A percentile compares a stretch with the other conserved stretches of the same genome.
Evolutionary conservation across 2,113 vertebrate genomes (phyloP).

Genomic region (Nothoprocta perdicaria): DNA sequence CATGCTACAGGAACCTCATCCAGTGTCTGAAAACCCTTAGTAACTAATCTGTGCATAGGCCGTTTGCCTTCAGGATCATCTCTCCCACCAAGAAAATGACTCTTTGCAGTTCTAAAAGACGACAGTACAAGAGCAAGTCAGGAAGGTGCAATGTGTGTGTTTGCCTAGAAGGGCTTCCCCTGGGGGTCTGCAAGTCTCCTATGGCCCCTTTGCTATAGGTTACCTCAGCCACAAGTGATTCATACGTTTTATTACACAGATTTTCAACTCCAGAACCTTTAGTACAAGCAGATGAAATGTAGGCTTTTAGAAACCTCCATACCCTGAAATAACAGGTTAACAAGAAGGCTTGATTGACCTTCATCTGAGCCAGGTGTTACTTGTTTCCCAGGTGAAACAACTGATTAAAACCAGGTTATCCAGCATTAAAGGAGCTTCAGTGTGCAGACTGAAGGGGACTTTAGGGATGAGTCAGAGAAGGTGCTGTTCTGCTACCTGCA

Average conservation of each 20-base stretch:
- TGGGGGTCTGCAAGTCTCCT: background rate
- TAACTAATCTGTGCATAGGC: background rate
- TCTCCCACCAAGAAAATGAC: background rate
- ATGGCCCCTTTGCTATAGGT: background rate
- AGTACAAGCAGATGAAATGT: accelerated
- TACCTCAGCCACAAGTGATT: background rate
- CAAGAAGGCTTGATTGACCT: background rate
- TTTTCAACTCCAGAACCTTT: background rate
- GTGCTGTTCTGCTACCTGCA: background rate
- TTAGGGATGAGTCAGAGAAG: background rate
- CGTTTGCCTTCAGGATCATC: background rate
- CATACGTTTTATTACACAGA: background rate
- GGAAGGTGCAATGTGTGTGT: background rate
- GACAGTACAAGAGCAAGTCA: background rate
- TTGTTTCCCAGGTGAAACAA: background rate
- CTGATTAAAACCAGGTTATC: background rate
- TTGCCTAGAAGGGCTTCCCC: background rate
- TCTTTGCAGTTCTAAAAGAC: background rate
- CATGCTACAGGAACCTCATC: background rate
- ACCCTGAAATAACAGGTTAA: background rate
- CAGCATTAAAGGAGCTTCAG: background rate
- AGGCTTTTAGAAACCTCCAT: background rate
- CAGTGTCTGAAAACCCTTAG: background rate
- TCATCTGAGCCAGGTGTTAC: background rate
- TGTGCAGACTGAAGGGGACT: accelerated